phyloP scores from a whole-genome alignment of 1,140 invertebrate species.

The Penaeus indicus region DNA sequence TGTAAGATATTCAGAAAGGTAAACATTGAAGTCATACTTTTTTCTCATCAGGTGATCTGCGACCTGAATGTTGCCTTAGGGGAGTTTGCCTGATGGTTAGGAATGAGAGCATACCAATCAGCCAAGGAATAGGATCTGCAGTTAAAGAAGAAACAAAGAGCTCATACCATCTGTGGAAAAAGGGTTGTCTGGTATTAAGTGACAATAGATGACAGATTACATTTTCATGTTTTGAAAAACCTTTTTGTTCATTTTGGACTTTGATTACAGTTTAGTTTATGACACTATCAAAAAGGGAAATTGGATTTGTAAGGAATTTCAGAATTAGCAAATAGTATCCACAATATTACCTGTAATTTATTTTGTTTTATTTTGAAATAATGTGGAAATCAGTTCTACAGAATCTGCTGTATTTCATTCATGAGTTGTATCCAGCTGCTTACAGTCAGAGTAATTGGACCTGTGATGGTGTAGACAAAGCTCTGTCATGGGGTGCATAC shows the following conservation, averaged over 20 bases:
- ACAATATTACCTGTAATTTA: background rate
- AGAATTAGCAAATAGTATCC: background rate
- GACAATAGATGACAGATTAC: too few species aligned
- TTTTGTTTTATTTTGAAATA: background rate
- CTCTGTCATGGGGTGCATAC: constrained; percentile 46
- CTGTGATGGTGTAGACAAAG: constrained; percentile 42
- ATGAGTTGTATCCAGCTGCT: constrained; percentile 47
- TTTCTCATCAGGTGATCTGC: too few species aligned
- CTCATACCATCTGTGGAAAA: too few species aligned
- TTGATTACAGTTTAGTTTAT: background rate
- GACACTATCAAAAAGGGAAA: background rate
- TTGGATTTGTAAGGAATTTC: background rate
- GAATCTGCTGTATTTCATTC: constrained; percentile 52
- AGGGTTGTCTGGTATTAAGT: too few species aligned
- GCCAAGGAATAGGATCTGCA: too few species aligned
- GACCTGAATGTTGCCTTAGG: too few species aligned
- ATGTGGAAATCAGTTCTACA: constrained; percentile 39
- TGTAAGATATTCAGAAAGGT: too few species aligned
- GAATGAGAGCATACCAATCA: too few species aligned
- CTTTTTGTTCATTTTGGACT: background rate
- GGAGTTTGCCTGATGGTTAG: too few species aligned
- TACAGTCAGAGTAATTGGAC: constrained; percentile 39
- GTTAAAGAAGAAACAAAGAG: too few species aligned
- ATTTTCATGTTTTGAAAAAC: background rate
- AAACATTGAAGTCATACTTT: too few species aligned